phyloP scores from a whole-genome alignment of 2,113 vertebrate genomes.

The Pantherophis guttatus region DNA sequence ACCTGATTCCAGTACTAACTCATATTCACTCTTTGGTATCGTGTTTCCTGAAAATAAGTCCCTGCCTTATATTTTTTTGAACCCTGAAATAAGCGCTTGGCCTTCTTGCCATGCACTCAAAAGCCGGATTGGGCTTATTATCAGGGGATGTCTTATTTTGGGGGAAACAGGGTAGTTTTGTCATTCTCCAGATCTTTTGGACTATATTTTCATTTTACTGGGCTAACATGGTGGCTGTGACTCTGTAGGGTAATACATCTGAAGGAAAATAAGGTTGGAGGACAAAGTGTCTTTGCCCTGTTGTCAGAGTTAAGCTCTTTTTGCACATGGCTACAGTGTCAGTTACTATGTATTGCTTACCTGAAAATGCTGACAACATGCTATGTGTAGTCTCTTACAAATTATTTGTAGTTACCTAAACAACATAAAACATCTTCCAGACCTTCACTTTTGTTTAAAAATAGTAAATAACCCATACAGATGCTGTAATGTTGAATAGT shows the following conservation, averaged over 20 bases:
- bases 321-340: not conserved
- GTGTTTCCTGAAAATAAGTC: too few relatives aligned
- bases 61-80: too few relatives aligned
- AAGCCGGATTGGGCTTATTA: too few relatives aligned
- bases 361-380: not conserved
- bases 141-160: too few relatives aligned
- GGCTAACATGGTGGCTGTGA: not conserved
- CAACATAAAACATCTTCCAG: not conserved
- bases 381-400: not conserved
- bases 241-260: not conserved
- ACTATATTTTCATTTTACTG: not conserved
- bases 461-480: not conserved
- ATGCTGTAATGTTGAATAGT: not conserved
- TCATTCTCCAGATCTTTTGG: not conserved
- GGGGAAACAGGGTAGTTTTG: too few relatives aligned
- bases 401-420: not conserved
- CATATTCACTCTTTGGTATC: not conserved
- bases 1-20: not conserved
- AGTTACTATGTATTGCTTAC: not conserved
- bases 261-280: not conserved
- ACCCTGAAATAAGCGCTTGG: too few relatives aligned
- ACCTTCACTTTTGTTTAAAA: not conserved
- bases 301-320: not conserved
- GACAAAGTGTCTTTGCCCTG: not conserved
- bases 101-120: too few relatives aligned